Evolutionary conservation across 2,797 vertebrate genomes (phyloP), one percentile per base, ranked within the genome.

Genomic region (Silurus aristotelis): DNA sequence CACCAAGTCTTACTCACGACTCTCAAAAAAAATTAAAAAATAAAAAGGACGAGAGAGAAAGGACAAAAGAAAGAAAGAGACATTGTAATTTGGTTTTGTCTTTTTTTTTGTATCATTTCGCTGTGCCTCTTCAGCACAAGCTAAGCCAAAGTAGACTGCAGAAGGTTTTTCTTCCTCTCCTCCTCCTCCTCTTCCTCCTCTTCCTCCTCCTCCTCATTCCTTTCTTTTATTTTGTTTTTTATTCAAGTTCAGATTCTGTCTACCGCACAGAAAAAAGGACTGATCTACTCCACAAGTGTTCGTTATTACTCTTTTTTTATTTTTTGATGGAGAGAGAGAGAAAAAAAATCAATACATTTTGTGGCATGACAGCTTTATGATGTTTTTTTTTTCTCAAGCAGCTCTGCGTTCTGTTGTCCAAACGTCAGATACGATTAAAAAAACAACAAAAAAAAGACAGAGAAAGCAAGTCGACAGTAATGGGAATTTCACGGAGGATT

Each of bases 91-190:
- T 71, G 13, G 63, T 63, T 73, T 83, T 75, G 6, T 82, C 89
- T 89, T 83, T 89, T 31, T 27, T 91, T 90, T 93, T 52, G 48
- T 52, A 52, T 92, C 91, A 89, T 92, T 92, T 93, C 90, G 92
- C 90, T 91, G 94, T 94, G 93, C 93, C 94, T 95, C 94, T 93
- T 94, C 94, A 93, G 93, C 90, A 92, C 92, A 91, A 90, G 93
- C 93, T 88, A 94, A 94, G 94, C 95, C 94, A 95, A 95, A 95
- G 95, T 94, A 93, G 94, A 95, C 94, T 95, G 95, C 94, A 94
- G 89, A 92, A 90, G 90, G 90, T 91, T 94, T 91, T 58, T 52
- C 60, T 6, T 61, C 20, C 58, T 92, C 61, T 85, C 67, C 56
- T 66, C 91, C 46, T 83, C 84, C 15, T 71, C 46, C 64, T 79